phyloP scores from a whole-genome alignment of 2,797 vertebrate genomes.

The Salmo trutta region DNA sequence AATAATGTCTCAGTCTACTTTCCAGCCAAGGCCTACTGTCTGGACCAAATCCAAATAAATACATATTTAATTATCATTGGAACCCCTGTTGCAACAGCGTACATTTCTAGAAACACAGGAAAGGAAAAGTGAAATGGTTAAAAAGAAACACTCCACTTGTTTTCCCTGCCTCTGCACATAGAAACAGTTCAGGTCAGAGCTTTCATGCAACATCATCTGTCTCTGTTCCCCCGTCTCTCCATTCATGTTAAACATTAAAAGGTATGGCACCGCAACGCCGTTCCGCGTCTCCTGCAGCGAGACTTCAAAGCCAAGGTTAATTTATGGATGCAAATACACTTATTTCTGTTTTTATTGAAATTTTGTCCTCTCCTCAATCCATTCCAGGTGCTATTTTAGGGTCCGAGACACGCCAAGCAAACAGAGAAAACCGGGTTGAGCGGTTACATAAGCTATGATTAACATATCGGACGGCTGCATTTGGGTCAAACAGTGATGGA shows the following conservation, averaged over 20 bases:
- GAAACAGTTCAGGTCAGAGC: slow-evolving; percentile 47
- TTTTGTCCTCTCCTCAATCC: slow-evolving; percentile 5
- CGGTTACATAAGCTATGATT: slow-evolving; percentile 76
- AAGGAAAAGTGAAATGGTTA: slow-evolving; percentile 14
- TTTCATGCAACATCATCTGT: slow-evolving; percentile 55
- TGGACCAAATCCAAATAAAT: slow-evolving; percentile 49
- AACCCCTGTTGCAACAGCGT: neutral
- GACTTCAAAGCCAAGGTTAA: slow-evolving; percentile 60
- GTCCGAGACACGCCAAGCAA: slow-evolving; percentile 16
- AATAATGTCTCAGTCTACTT: neutral
- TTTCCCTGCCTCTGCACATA: slow-evolving; percentile 31
- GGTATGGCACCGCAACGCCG: slow-evolving; percentile 34
- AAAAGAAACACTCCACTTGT: slow-evolving; percentile 34
- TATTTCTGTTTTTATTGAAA: slow-evolving; percentile 24
- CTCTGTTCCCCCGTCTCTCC: slow-evolving; percentile 37
- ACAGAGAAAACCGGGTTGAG: slow-evolving; percentile 39
- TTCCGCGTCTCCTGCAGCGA: slow-evolving; percentile 29
- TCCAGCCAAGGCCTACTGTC: neutral
- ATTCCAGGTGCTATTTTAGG: slow-evolving; percentile 41
- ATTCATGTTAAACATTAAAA: slow-evolving; percentile 65
- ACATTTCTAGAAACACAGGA: slow-evolving; percentile 36
- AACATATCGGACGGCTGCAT: slow-evolving; percentile 76
- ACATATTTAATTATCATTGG: slow-evolving; percentile 49
- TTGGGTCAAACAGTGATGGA: slow-evolving; percentile 77
- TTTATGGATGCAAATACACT: slow-evolving; percentile 57